A percentile compares a stretch with the other conserved stretches of the same genome.
These are phyloP conservation scores for Amphipoea oculea DNA, from an alignment of 2,888 invertebrate species.

Conservation along the genomic window DNA sequence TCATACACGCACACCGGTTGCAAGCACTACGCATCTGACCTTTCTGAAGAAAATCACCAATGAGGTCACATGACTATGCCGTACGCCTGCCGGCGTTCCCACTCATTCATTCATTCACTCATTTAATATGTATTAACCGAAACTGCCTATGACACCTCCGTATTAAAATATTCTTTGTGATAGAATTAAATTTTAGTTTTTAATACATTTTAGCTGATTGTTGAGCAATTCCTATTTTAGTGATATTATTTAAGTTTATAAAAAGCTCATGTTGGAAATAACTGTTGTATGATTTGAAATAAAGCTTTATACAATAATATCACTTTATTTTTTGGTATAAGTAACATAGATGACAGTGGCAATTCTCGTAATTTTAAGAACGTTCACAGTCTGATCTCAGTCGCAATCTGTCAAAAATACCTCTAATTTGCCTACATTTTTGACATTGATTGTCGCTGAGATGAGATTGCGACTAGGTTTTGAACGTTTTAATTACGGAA, in stretches of 20 bases:
- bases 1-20: not conserved
- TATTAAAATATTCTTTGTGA: constrained; percentile 9
- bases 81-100: not conserved
- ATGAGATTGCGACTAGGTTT: no score
- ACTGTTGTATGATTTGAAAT: constrained; percentile 55
- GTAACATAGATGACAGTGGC: not conserved
- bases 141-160: constrained; percentile 2
- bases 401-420: no score
- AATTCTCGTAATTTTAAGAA: no score
- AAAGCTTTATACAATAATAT: constrained; percentile 49
- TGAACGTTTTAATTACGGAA: no score
- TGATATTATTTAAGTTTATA: constrained; percentile 55
- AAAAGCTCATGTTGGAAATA: constrained; percentile 25
- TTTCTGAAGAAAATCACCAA: not conserved
- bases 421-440: no score
- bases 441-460: no score
- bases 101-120: no score
- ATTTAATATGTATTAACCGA: not conserved
- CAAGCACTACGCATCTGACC: not conserved
- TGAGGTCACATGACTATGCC: not conserved
- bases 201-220: constrained; percentile 23
- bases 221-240: constrained; percentile 55
- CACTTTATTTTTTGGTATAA: constrained; percentile 13
- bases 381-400: no score
- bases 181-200: constrained; percentile 20